phyloP scores from a whole-genome alignment of 2,888 invertebrate species.

The Drosophila maculinotata region DNA sequence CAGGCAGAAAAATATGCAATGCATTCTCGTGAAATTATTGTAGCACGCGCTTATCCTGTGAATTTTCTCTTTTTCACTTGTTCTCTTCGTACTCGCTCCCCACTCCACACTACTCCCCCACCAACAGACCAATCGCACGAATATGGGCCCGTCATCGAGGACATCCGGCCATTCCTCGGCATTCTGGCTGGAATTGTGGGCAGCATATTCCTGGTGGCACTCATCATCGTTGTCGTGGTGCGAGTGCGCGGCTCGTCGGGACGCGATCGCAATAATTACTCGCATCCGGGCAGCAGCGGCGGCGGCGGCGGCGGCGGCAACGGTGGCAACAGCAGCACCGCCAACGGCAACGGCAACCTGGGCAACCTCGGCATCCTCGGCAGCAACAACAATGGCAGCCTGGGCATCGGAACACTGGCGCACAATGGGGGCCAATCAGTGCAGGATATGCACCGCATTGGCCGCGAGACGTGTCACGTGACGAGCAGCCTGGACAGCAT shows the following conservation, averaged over 20 bases:
- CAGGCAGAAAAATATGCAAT: conserved; percentile 42
- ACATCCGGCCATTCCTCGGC: conserved; percentile 87
- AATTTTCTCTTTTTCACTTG: conserved; percentile 25
- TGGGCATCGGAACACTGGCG: conserved; percentile 80
- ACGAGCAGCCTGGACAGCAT: conserved; percentile 85
- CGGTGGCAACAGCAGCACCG: conserved; percentile 46
- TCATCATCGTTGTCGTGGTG: conserved; percentile 86
- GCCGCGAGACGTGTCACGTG: conserved; percentile 83
- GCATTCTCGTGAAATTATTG: conserved; percentile 49
- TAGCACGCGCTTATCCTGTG: conserved; percentile 34
- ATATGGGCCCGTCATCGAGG: conserved; percentile 86
- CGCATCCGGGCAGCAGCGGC: conserved; percentile 80
- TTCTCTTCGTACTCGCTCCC: not conserved
- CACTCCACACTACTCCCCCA: not conserved
- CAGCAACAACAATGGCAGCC: conserved; percentile 72
- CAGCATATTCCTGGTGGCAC: conserved; percentile 86
- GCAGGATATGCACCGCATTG: conserved; percentile 84
- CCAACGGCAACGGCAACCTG: conserved; percentile 72
- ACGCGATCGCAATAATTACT: conserved; percentile 85
- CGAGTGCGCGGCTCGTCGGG: conserved; percentile 85
- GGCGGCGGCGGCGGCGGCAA: conserved; percentile 62
- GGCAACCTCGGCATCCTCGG: conserved; percentile 54
- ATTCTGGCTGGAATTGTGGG: conserved; percentile 86
- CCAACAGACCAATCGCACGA: conserved; percentile 83
- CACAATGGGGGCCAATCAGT: conserved; percentile 84